Evolutionary conservation across 2,113 vertebrate species (phyloP), one percentile per base, ranked within the genome.

Genomic region (Dasyurus viverrinus): DNA sequence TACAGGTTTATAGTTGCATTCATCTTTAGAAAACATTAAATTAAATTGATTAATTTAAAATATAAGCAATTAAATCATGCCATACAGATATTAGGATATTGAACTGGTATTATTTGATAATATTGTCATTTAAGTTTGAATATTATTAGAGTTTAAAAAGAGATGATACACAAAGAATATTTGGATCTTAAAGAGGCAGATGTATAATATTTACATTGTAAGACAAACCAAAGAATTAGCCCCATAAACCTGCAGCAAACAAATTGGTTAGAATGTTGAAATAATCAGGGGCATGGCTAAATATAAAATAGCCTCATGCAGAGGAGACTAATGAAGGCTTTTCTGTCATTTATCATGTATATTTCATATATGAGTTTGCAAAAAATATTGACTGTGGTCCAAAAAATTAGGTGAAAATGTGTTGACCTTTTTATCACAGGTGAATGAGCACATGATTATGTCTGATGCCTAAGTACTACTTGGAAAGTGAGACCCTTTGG

Each of bases 151-250:
- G 96, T 97, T 98, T 95, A 96, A 96, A 98, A 98, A 98, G 96
- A 98, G 98, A 97, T 97, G 95, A 98, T 96, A 97, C 96, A 98
- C 96, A 98, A 97, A 96, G 95, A 92, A 96, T 95, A 96, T 97
- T 97, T 93, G 93, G 97, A 96, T 98, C 96, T 96, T 97, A 98
- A 98, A 98, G 98, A 92, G 98, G 97, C 98, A 96, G 96, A 96
- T 98, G 96, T 98, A 98, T 96, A 98, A 8, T 95, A 97, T 98
- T 98, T 98, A 98, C 98, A 98, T 16, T 93, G 97, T 97, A 98
- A 98, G 97, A 93, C 2, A 0, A 98, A 96, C 47, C 46, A 97
- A 97, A 98, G 97, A 97, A 94, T 96, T 95, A 97, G 97, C 95
- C 68, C 93, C 94, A 97, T 97, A 96, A 98, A 98, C 98, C 94